Evolutionary conservation across 2,797 vertebrate genomes (phyloP), one percentile per base, ranked within the genome.

Genomic region (Scleropages formosus): DNA sequence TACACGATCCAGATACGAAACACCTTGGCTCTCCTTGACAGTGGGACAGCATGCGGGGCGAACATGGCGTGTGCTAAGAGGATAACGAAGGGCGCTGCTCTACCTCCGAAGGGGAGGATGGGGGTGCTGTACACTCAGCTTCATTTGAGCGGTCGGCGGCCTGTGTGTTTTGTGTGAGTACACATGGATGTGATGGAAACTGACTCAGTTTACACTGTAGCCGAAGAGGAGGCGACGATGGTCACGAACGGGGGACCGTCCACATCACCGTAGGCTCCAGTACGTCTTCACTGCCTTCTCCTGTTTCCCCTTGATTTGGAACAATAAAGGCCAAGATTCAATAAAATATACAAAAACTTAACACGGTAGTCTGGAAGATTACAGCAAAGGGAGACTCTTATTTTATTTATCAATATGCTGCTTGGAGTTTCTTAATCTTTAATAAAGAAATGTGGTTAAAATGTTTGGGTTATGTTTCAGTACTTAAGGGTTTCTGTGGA

Each of bases 341-440:
- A 70, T 60, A 24, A 76, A 80, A 76, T 68, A 75, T 74, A 73
- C 63, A 69, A 76, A 68, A 31, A 18, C 31, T 12, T 61, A 84
- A 79, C 20, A 27, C 64, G 68, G 66, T 82, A 80, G 85, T 89
- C 82, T 85, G 84, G 88, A 86, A 86, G 80, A 70, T 84, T 81
- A 80, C 84, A 85, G 83, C 82, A 77, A 78, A 86, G 81, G 87
- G 85, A 89, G 86, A 87, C 81, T 81, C 83, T 84, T 83, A 80
- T 90, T 91, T 92, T 90, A 90, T 92, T 90, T 88, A 92, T 91
- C 84, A 90, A 89, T 91, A 90, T 89, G 89, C 90, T 90, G 90
- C 91, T 91, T 92, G 90, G 88, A 91, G 84, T 91, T 93, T 91
- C 89, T 90, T 92, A 91, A 91, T 85, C 89, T 91, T 91, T 90